These are phyloP conservation scores for Lophotis ruficrista DNA, from an alignment of 2,113 vertebrate genomes.

Conservation along the genomic window DNA sequence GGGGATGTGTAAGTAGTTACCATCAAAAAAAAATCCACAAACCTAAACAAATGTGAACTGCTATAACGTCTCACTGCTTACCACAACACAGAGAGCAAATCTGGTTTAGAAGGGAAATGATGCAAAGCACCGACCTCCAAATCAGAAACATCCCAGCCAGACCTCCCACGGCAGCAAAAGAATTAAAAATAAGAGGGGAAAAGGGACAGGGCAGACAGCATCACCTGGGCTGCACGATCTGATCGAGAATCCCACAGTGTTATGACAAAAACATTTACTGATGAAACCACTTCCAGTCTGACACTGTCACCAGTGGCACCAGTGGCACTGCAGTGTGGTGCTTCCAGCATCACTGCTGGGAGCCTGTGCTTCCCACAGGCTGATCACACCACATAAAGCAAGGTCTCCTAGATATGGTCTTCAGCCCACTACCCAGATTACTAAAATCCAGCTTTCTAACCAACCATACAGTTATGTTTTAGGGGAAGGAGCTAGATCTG, in stretches of 20 bases:
- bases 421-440: neutral
- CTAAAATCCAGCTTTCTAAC: neutral
- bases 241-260: neutral
- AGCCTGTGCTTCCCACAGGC: rapidly evolving
- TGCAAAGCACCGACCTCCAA: neutral
- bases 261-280: neutral
- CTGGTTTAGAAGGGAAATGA: conserved; percentile 19
- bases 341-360: neutral
- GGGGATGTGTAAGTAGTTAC: conserved; percentile 34
- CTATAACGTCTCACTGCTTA: conserved; percentile 6
- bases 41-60: conserved; percentile 45
- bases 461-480: neutral
- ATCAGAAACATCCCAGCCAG: conserved; percentile 34
- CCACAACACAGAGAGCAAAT: conserved; percentile 35
- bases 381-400: neutral
- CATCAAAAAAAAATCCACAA: conserved; percentile 32
- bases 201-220: neutral
- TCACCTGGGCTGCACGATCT: neutral
- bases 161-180: conserved; percentile 3
- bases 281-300: neutral
- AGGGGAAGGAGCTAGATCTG: neutral
- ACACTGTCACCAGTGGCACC: neutral
- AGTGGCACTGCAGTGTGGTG: neutral
- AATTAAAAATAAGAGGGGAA: neutral
- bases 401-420: neutral